phyloP scores from a whole-genome alignment of 2,113 vertebrate species.

The Anolis carolinensis region DNA sequence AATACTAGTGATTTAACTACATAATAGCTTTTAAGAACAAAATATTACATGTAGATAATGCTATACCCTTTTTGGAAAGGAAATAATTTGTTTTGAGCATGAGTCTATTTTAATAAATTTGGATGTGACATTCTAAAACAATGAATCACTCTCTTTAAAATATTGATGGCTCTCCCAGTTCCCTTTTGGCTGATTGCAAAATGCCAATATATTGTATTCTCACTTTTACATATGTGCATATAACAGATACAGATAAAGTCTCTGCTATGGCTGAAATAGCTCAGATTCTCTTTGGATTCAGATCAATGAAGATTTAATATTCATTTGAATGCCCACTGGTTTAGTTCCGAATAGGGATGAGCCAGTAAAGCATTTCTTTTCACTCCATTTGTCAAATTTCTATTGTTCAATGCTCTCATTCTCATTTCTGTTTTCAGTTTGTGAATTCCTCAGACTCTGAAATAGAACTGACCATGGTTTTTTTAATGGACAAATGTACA shows the following conservation, averaged over 20 bases:
- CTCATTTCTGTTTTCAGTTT: no score
- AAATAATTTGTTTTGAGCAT: neutral
- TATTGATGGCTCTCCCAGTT: neutral
- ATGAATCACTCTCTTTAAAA: neutral
- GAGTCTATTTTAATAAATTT: slow-evolving; percentile 12
- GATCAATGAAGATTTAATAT: neutral
- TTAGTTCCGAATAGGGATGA: neutral
- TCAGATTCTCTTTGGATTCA: neutral
- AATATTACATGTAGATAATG: slow-evolving; percentile 7
- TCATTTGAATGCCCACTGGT: neutral
- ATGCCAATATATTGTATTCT: neutral
- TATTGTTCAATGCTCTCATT: no score
- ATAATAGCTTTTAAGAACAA: neutral
- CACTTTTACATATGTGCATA: neutral
- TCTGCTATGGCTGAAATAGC: neutral
- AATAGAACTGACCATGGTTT: no score
- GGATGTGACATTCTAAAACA: neutral
- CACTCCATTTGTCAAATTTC: no score
- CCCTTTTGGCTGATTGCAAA: neutral
- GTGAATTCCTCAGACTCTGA: no score
- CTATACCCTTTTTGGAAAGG: neutral
- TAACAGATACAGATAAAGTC: neutral
- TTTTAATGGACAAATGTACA: no score
- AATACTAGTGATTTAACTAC: slow-evolving; percentile 9
- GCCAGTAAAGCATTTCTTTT: no score